Evolutionary conservation across 2,113 vertebrate species (phyloP).

Genomic region (Paralichthys olivaceus): DNA sequence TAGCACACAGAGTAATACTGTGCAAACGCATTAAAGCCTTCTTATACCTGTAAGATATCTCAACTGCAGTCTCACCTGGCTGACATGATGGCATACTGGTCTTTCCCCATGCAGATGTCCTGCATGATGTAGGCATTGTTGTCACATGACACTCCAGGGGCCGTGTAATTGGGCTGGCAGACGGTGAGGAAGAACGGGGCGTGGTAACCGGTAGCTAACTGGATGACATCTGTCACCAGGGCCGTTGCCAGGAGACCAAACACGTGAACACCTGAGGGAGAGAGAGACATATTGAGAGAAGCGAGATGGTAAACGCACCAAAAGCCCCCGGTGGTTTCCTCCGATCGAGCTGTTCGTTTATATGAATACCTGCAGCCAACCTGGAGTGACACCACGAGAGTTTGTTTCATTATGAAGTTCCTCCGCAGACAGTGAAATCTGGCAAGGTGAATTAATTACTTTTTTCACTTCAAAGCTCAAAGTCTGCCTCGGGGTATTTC

Average conservation of each 20-base stretch:
- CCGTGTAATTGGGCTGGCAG: constrained; percentile 96
- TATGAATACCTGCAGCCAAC: constrained; percentile 18
- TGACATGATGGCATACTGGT: constrained; percentile 93
- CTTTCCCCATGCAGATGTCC: constrained; percentile 93
- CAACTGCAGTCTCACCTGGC: constrained; percentile 80
- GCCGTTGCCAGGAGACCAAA: constrained; percentile 97
- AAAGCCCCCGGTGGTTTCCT: constrained; percentile 41
- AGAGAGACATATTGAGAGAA: constrained; percentile 23
- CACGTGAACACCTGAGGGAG: constrained; percentile 90
- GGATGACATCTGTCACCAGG: constrained; percentile 95
- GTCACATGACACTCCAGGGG: constrained; percentile 92
- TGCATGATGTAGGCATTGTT: constrained; percentile 93
- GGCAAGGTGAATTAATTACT: constrained; percentile 56
- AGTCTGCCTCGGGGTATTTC: constrained; percentile 51
- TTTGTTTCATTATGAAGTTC: constrained; percentile 9
- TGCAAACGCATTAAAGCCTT: neutral
- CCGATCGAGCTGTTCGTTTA: constrained; percentile 16
- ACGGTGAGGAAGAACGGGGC: constrained; percentile 97
- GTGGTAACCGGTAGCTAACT: constrained; percentile 96
- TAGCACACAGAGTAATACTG: neutral
- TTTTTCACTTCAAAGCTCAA: constrained; percentile 69
- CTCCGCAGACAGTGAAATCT: constrained; percentile 26
- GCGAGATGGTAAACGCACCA: constrained; percentile 52
- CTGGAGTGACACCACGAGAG: constrained; percentile 10
- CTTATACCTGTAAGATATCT: neutral